A percentile compares a stretch with the other conserved stretches of the same genome.
phyloP scores from a whole-genome alignment of 2,888 invertebrate genomes.

The Caradrina kadenii region DNA sequence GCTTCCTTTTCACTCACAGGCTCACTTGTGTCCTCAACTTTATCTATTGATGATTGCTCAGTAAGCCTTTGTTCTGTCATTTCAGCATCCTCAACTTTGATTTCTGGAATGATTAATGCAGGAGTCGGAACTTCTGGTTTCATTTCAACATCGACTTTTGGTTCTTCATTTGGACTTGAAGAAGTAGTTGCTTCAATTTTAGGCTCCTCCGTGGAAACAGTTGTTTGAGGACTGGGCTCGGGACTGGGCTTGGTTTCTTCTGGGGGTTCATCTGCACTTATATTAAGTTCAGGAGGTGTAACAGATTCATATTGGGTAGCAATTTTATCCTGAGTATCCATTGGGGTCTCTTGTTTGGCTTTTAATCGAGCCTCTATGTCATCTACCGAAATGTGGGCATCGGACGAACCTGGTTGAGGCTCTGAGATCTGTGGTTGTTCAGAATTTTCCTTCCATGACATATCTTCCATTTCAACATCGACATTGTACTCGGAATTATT shows the following conservation, averaged over 20 bases:
- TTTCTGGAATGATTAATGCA: constrained; percentile 82
- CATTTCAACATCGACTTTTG: constrained; percentile 77
- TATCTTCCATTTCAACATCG: constrained; percentile 90
- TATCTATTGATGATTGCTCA: constrained; percentile 72
- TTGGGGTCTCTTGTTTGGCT: constrained; percentile 84
- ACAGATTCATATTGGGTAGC: constrained; percentile 78
- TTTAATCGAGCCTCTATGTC: constrained; percentile 85
- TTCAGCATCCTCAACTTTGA: constrained; percentile 85
- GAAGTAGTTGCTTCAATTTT: constrained; percentile 64
- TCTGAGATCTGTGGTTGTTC: constrained; percentile 76
- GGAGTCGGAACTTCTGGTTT: constrained; percentile 68
- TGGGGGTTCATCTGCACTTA: constrained; percentile 69
- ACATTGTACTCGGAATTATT: constrained; percentile 89
- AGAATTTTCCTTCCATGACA: constrained; percentile 86
- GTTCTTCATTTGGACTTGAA: constrained; percentile 58
- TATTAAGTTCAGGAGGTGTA: constrained; percentile 79
- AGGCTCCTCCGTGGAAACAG: constrained; percentile 63
- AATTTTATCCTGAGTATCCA: constrained; percentile 78
- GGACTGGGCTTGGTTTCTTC: constrained; percentile 66
- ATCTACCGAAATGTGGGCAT: constrained; percentile 83
- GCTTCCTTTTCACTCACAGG: constrained; percentile 58
- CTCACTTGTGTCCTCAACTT: constrained; percentile 64
- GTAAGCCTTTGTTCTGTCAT: constrained; percentile 83
- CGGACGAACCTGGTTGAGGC: constrained; percentile 85
- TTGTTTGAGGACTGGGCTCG: constrained; percentile 57